Evolutionary conservation across 1,140 invertebrate genomes (phyloP), one percentile per base, ranked within the genome.

Genomic region (Colletes gigas): DNA sequence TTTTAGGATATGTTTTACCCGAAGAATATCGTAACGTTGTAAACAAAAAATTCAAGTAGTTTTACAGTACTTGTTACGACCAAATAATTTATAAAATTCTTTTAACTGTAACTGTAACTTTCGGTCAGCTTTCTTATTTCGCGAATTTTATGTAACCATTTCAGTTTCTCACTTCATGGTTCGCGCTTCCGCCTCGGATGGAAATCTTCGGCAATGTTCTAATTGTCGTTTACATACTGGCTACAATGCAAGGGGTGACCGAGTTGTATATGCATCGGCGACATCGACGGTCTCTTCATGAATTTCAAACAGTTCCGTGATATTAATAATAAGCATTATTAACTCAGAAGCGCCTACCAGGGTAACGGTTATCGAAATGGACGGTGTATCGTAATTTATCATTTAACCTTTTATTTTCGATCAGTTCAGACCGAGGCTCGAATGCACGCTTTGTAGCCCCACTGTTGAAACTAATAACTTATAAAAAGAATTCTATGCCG

Each of bases 311-410:
- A n/a, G 12, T 75, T 80, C 4, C 78, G 71, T 75, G 78, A 80
- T 74, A 75, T 75, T 60, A 80, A 75, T 75, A 68, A 68, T 60
- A 54, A 80, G 54, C 15, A 14, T 54, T n/a, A 72, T 78, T 78
- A 63, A 63, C 54, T 62, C 8, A 71, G 12, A 15, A 14, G 5
- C 14, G 0, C 0, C 6, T 0, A 9, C 7, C 1, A 1, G 19
- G 39, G 10, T 63, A 21, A 14, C 57, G 44, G 19, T 55, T 71
- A 39, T 39, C 57, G 12, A 12, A 79, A 39, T 44, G 5, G 6
- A 0, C 4, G 30, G 17, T 21, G 15, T 15, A 17, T 54, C 62
- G 54, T n/a, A 63, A 62, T 19, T 15, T 47, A 65, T 65, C 63
- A 10, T 19, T 2, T 1, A 41, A 44, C 15, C 8, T 65, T 44